Percentiles rank a stretch among this genome's conserved stretches.
Evolutionary conservation across 2,797 vertebrate species (phyloP).

Genomic region (Chrysocyon brachyurus): DNA sequence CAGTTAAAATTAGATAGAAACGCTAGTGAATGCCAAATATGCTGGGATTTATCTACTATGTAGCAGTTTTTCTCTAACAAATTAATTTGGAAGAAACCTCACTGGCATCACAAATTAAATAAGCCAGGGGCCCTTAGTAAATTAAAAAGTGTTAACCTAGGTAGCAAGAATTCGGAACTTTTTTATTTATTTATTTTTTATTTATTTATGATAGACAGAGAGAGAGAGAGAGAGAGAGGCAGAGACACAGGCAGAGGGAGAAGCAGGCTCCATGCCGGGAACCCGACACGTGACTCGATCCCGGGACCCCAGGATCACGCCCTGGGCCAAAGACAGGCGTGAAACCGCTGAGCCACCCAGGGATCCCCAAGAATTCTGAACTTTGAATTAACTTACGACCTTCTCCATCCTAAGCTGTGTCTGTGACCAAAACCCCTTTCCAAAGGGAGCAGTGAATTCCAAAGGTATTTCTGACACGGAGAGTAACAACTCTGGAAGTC

Average conservation of each 20-base stretch:
- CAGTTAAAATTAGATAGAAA: not conserved
- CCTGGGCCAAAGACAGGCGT: too few relatives aligned
- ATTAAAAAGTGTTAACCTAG: not conserved
- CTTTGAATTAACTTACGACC: not conserved
- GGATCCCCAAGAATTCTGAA: not conserved
- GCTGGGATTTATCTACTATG: not conserved
- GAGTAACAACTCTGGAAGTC: not conserved
- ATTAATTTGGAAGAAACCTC: conserved; percentile 3
- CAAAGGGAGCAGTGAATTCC: not conserved
- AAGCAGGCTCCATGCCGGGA: too few relatives aligned
- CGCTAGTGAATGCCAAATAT: not conserved
- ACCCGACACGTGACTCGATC: too few relatives aligned
- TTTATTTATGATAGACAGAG: too few relatives aligned
- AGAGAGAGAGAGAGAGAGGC: too few relatives aligned
- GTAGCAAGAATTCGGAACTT: not conserved
- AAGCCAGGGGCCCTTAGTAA: not conserved
- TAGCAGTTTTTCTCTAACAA: conserved; percentile 3
- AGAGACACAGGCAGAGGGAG: too few relatives aligned
- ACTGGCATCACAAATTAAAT: not conserved
- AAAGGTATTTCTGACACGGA: not conserved
- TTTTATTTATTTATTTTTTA: not conserved
- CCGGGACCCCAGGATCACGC: too few relatives aligned
- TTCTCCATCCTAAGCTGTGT: not conserved
- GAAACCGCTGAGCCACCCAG: too few relatives aligned
- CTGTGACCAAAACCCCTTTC: not conserved